These are phyloP conservation scores for Vannuccia rotundouncinata DNA, from an alignment of 2,888 invertebrate species.

Conservation along the genomic window DNA sequence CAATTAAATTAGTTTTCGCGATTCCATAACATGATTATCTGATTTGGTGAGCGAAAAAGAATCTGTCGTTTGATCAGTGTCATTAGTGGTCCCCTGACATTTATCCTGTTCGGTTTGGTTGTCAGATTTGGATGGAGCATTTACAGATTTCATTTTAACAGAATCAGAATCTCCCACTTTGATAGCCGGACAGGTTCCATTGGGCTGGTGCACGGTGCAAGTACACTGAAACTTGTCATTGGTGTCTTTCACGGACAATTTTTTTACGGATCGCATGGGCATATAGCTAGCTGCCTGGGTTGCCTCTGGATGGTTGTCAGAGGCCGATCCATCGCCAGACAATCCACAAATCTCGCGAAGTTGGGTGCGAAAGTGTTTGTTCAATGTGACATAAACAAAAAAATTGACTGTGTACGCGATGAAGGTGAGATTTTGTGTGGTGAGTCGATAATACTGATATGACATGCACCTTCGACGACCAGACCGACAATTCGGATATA, in stretches of 20 bases:
- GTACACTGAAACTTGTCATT: conserved; percentile 2
- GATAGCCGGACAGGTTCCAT: neutral
- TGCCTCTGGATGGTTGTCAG: neutral
- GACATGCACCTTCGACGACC: neutral
- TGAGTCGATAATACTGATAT: neutral
- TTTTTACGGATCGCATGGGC: neutral
- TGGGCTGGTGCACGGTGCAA: neutral
- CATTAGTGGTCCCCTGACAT: no score
- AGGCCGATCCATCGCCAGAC: neutral
- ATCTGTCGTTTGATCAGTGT: no score
- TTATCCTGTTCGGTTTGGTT: no score
- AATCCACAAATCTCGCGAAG: conserved; percentile 1
- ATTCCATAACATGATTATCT: no score
- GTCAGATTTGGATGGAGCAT: no score
- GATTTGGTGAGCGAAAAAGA: no score
- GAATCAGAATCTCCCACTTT: no score
- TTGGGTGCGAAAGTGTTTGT: conserved; percentile 27
- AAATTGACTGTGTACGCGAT: conserved; percentile 20
- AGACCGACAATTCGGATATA: neutral
- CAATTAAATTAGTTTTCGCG: no score
- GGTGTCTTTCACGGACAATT: neutral
- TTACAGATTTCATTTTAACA: no score
- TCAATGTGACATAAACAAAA: conserved; percentile 22
- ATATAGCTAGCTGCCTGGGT: neutral
- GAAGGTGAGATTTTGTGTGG: conserved; percentile 1